Evolutionary conservation across 2,797 vertebrate species (phyloP).

Genomic region (Rhinella marina): DNA sequence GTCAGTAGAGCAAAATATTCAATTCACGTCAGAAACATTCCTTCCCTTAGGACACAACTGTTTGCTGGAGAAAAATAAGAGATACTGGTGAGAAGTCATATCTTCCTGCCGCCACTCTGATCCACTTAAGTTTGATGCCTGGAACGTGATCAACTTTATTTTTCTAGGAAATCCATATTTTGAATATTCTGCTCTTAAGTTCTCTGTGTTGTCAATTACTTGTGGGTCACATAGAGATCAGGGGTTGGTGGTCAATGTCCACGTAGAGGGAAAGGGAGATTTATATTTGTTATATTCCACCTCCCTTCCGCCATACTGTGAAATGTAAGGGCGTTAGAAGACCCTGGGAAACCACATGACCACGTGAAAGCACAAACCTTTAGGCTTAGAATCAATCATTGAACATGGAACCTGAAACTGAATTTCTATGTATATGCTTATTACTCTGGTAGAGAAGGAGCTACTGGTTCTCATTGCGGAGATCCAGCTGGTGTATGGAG

Average conservation of each 20-base stretch:
- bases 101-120: neutral
- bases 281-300: neutral
- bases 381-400: neutral
- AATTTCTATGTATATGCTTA: neutral
- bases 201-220: neutral
- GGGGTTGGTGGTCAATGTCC: too few species aligned
- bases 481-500: too few species aligned
- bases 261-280: neutral
- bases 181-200: neutral
- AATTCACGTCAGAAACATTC: slow-evolving; percentile 27
- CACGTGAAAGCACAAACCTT: neutral
- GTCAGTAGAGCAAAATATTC: slow-evolving; percentile 35
- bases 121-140: slow-evolving; percentile 9
- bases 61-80: slow-evolving; percentile 29
- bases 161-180: neutral
- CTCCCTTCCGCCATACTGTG: neutral
- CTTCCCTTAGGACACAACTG: slow-evolving; percentile 32
- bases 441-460: neutral
- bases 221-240: too few species aligned
- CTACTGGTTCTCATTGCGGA: too few species aligned
- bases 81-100: neutral
- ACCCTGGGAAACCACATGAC: neutral
- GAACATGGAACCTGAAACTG: neutral
- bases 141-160: slow-evolving; percentile 4
- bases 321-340: neutral